These are phyloP conservation scores for Drosophila watanabei DNA, from an alignment of 1,140 invertebrate species.

Conservation along the genomic window DNA sequence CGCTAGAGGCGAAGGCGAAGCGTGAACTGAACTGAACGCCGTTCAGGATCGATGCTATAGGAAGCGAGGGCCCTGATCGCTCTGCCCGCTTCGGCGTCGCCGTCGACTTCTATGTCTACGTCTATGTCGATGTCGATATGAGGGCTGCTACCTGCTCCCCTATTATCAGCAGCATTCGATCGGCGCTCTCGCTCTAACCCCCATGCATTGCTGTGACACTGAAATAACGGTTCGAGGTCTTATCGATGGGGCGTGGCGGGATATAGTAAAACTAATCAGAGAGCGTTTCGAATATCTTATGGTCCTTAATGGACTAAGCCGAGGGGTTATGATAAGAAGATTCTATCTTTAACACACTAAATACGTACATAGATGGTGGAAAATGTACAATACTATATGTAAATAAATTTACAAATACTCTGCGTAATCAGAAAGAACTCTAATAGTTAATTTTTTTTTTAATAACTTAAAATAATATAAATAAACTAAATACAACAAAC, in stretches of 20 bases:
- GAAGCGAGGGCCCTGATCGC: slow-evolving; percentile 31
- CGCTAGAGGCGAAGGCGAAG: slow-evolving; percentile 72
- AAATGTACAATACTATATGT: background rate
- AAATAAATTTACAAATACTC: background rate
- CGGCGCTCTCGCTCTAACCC: slow-evolving; percentile 26
- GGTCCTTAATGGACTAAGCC: background rate
- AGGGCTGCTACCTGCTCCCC: slow-evolving; percentile 37
- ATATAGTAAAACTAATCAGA: slow-evolving; percentile 14
- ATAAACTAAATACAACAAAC: background rate
- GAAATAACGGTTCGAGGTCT: slow-evolving; percentile 13
- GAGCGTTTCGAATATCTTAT: background rate
- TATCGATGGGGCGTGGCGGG: slow-evolving; percentile 30
- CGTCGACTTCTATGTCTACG: slow-evolving; percentile 8
- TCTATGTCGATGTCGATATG: slow-evolving; percentile 11
- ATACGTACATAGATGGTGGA: background rate
- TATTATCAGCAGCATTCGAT: slow-evolving; percentile 57
- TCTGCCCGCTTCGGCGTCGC: slow-evolving; percentile 19
- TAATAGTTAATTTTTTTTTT: background rate
- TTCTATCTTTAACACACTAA: background rate
- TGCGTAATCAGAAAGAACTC: background rate
- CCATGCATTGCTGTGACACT: slow-evolving; percentile 18
- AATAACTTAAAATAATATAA: background rate
- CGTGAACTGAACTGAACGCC: slow-evolving; percentile 73
- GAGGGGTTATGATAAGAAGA: background rate
- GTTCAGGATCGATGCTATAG: slow-evolving; percentile 75